Base-by-base conservation (phyloP, 2,888 invertebrate genomes). In the Athrips mouffetella region DNA sequence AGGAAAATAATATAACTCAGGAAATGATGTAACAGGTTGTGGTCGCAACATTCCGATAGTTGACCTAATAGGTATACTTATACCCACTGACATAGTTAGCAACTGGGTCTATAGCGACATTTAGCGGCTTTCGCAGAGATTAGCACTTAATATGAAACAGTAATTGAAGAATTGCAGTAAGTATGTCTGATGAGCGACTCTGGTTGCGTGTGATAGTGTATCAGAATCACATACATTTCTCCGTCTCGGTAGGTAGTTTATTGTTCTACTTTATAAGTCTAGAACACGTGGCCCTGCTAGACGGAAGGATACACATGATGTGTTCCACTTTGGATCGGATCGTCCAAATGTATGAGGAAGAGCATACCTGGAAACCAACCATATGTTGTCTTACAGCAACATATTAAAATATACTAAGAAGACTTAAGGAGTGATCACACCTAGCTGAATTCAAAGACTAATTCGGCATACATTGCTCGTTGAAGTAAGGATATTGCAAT, bases 141-240 rank as follows among this genome's bases (percentile, higher is more conserved):
- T 41, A 29, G 27, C 13, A 23, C 25, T 25, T 27, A 41, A 25
- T 42, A 42, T 42, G 13, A 42, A 42, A 2, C 11, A 10, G 20
- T 18, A 42, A 42, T 42, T 29, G 29, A 10, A 29, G 42, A 27
- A 42, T 42, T 42, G 20, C 39, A 20, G 21, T 7, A 11, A 21
- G 18, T 42, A n/a, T 42, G 42, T 42, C 13, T 42, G 35, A 35
- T 3, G 29, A 23, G 23, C 5, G 25, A 23, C 29, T 13, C 3
- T 10, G 16, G 29, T 42, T 42, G 42, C 42, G 42, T 42, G 42
- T 29, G 42, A 27, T 42, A 42, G 29, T 15, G 42, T 5, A 42
- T 42, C 42, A 29, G n/a, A 15, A 27, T 41, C 39, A 40, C 11
- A 21, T 13, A 23, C 13, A 40, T 23, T 40, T 25, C 29, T 11